Conservation (phyloP, 2,888 invertebrate genomes). For the Trichacis sp. region DNA sequence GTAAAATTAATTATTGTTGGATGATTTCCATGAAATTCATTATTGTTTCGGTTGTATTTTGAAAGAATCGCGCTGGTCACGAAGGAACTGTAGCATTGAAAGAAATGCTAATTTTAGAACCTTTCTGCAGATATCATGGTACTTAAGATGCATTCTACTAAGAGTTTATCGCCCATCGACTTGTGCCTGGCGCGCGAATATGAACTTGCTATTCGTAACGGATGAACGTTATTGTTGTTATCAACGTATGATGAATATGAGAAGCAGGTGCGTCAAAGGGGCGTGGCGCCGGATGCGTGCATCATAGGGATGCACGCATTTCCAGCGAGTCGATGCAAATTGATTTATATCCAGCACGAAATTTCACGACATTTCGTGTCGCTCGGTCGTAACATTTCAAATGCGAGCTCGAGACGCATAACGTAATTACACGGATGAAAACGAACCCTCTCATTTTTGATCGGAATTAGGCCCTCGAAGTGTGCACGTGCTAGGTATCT, state of each 20-base stretch:
- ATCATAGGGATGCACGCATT: conserved; percentile 60
- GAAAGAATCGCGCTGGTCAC: too few relatives aligned
- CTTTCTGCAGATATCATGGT: conserved; percentile 20
- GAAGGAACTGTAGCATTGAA: background rate
- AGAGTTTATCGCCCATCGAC: conserved; percentile 38
- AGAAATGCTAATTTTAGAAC: conserved; percentile 31
- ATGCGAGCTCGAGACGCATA: background rate
- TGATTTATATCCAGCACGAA: conserved; percentile 42
- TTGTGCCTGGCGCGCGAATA: conserved; percentile 28
- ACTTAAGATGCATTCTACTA: conserved; percentile 31
- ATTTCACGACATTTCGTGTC: conserved; percentile 26
- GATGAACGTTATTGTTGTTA: conserved; percentile 54
- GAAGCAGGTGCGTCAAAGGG: conserved; percentile 60
- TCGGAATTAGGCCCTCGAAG: background rate
- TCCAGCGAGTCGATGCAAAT: conserved; percentile 59
- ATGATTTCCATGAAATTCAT: too few relatives aligned
- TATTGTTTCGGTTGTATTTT: too few relatives aligned
- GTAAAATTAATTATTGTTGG: too few relatives aligned
- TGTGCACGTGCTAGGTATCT: too few relatives aligned
- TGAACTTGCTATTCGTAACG: conserved; percentile 33
- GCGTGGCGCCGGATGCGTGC: conserved; percentile 64
- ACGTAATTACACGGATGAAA: background rate
- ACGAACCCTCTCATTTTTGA: background rate
- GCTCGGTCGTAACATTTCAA: conserved; percentile 1
- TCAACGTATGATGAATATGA: conserved; percentile 52